Base-by-base conservation (phyloP, 2,797 vertebrate species). In the Gouania willdenowi region DNA sequence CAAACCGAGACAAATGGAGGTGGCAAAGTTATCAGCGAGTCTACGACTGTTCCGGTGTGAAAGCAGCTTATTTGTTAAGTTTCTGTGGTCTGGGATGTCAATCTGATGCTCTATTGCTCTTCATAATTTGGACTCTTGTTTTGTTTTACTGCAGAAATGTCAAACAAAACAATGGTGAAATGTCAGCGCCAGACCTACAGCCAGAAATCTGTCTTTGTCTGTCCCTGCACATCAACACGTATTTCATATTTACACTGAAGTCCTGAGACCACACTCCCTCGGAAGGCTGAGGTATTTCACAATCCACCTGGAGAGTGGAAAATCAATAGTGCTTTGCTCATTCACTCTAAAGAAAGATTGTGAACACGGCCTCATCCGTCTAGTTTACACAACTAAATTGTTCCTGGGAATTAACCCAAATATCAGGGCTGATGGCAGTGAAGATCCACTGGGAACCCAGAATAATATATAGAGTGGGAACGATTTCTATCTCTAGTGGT, bases 281-380 rank as follows among this genome's bases (percentile, higher is more conserved):
- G 66, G 53, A 64, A 60, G 44, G 51, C 27, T 52, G 62, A 51
- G 34, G 21, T 37, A 53, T 63, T 75, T 80, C 54, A 74, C 82
- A 79, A 84, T 83, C 69, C 62, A 79, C 67, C 75, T 62, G 77
- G 68, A 66, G 61, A 40, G 47, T 38, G 59, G 26, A n/a, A 77
- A 84, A 83, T 83, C 82, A 70, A 82, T 84, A 72, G 47, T 52
- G 46, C 64, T 77, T 75, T 66, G 58, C 45, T 73, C 70, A 36
- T 33, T 50, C 36, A 33, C 36, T 17, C 44, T 22, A 50, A 59
- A 63, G 66, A 67, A 59, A 20, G 53, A 75, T 74, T 70, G 56
- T 38, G 42, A 58, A 65, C 56, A 40, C 4, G 24, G 33, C 62
- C 65, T 72, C 68, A 67, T 79, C 71, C 56, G 62, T 71, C 63